Percentiles rank a stretch among this genome's conserved stretches.
phyloP scores from a whole-genome alignment of 2,113 vertebrate species.

The Agelaius tricolor region DNA sequence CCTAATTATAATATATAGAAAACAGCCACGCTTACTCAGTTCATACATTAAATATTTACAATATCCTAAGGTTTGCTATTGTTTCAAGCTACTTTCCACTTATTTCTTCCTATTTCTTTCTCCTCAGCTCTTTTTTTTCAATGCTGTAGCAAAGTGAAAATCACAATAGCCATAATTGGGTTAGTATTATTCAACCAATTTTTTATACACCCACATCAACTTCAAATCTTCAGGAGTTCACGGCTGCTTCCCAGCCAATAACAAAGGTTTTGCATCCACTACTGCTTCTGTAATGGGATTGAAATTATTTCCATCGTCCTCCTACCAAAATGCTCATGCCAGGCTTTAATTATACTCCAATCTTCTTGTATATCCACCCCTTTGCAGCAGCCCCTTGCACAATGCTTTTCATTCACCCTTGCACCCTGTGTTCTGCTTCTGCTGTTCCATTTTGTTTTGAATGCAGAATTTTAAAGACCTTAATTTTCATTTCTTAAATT shows the following conservation, averaged over 20 bases:
- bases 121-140: not conserved
- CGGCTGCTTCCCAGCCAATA: not conserved
- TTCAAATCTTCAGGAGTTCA: conserved; percentile 26
- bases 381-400: conserved; percentile 10
- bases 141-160: not conserved
- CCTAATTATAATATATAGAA: not conserved
- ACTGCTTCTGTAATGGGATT: conserved; percentile 50
- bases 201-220: conserved; percentile 2
- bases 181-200: not conserved
- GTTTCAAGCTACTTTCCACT: not conserved
- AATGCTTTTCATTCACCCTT: conserved; percentile 56
- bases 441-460: conserved; percentile 29
- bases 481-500: conserved; percentile 48
- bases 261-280: conserved; percentile 27
- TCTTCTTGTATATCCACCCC: conserved; percentile 33
- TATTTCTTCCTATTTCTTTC: not conserved
- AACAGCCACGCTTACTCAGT: not conserved
- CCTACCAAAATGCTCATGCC: conserved; percentile 35
- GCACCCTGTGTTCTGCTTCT: conserved; percentile 20
- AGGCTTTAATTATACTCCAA: conserved; percentile 67
- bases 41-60: conserved; percentile 15
- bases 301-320: conserved; percentile 60
- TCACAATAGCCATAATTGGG: not conserved
- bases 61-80: not conserved
- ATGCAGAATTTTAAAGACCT: conserved; percentile 16